Base-by-base conservation (phyloP, 1,140 invertebrate genomes). In the Dendrolimus punctatus region DNA sequence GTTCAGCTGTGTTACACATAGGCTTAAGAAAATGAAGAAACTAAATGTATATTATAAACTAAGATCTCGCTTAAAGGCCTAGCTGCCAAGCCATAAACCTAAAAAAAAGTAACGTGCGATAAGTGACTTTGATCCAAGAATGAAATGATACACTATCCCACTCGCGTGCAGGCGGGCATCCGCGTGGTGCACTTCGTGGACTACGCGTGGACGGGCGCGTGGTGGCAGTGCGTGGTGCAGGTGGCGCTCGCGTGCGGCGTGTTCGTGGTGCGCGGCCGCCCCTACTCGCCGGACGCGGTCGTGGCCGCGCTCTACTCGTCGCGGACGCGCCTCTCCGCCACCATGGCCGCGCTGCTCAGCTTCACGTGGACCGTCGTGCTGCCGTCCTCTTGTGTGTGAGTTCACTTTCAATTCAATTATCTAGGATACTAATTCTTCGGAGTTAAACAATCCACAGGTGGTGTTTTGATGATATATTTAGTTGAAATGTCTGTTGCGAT, bases 331-430 rank as follows among this genome's bases (percentile, higher is more conserved):
- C 88, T 89, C 51, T 81, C 88, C 37, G 88, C 89, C 6, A 89
- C 88, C 0, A 90, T 92, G 87, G 92, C 93, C 6, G 92, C 93
- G 7, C 80, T 96, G 37, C 80, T 96, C 4, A 93, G 94, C n/a
- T 95, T 97, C 68, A 92, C 91, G 1, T 97, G 96, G 95, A 97
- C 95, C 76, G 93, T 97, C 5, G 87, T 96, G 49, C 73, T 96
- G 55, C 95, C 95, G 4, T 95, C 46, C 87, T 90, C 5, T 79
- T 96, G 46, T 91, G 95, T 82, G 94, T 95, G 71, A 89, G 82
- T 84, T 57, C 60, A 0, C 23, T 2, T 8, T 2, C 23, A 36
- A n/a, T 7, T 23, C 4, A 40, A 43, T 8, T 5, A 6, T 7
- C 23, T 9, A 49, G 6, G 8, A 38, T 49, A 40, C 39, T 49